Evolutionary conservation across 1,140 invertebrate genomes (phyloP).

Genomic region (Aphelinus atriplicis): DNA sequence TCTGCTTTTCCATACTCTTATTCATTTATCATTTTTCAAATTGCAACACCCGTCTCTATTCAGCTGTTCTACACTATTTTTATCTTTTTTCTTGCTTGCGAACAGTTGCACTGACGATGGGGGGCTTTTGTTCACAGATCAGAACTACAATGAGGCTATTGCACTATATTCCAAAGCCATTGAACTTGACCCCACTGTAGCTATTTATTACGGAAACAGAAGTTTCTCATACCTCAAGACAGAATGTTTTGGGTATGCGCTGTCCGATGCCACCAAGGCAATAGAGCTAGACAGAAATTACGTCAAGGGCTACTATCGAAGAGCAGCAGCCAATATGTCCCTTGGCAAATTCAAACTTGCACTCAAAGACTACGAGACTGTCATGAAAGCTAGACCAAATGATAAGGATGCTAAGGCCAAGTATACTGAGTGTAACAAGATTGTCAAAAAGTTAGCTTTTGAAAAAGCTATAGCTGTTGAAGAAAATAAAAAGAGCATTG

Average conservation of each 20-base stretch:
- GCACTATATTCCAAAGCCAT: constrained; percentile 93
- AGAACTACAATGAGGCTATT: constrained; percentile 90
- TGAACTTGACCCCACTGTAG: constrained; percentile 82
- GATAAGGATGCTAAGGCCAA: constrained; percentile 96
- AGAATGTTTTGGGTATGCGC: constrained; percentile 93
- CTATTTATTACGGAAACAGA: constrained; percentile 92
- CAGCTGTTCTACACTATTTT: no score
- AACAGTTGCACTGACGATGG: no score
- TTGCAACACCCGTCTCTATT: no score
- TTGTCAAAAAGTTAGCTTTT: constrained; percentile 94
- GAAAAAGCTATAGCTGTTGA: constrained; percentile 97
- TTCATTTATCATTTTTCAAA: no score
- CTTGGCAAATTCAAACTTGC: constrained; percentile 97
- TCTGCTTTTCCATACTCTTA: no score
- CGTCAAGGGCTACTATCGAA: constrained; percentile 93
- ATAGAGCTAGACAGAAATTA: constrained; percentile 91
- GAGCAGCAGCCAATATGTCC: constrained; percentile 96
- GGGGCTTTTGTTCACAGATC: constrained; percentile 70
- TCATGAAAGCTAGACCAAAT: constrained; percentile 89
- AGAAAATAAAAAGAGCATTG: constrained; percentile 84
- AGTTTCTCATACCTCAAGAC: constrained; percentile 93
- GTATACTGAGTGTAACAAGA: constrained; percentile 94
- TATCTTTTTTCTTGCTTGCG: no score
- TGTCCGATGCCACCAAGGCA: constrained; percentile 90
- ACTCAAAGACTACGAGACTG: constrained; percentile 95